These are phyloP conservation scores for Copsychus sechellarum DNA, from an alignment of 2,113 vertebrate species.

Conservation along the genomic window DNA sequence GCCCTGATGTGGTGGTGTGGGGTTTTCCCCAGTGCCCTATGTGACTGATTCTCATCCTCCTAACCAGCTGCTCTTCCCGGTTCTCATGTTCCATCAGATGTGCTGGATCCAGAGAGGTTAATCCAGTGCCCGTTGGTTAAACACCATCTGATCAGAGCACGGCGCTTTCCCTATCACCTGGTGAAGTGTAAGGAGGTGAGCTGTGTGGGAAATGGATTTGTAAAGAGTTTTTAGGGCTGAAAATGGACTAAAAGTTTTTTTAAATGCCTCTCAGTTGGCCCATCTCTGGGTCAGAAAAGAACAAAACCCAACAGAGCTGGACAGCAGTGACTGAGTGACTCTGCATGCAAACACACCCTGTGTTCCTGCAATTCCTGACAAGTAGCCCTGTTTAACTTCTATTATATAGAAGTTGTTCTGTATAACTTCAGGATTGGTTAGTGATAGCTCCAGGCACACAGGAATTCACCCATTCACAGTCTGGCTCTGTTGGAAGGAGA, in stretches of 20 bases:
- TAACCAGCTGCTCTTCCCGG: neutral
- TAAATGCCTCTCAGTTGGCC: too few relatives aligned
- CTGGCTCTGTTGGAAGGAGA: neutral
- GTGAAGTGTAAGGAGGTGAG: conserved; percentile 91
- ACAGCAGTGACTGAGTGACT: too few relatives aligned
- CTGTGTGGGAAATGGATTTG: too few relatives aligned
- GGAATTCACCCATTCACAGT: neutral
- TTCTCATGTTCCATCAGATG: conserved; percentile 33
- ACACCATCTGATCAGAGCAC: conserved; percentile 83
- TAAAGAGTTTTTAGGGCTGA: too few relatives aligned
- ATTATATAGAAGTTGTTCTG: neutral
- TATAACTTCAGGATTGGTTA: neutral
- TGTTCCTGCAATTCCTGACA: neutral
- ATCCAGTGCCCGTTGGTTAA: conserved; percentile 87
- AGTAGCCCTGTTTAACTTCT: neutral
- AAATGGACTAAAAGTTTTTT: too few relatives aligned
- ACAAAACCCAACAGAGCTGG: too few relatives aligned
- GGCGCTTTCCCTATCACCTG: conserved; percentile 90
- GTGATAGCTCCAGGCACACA: neutral
- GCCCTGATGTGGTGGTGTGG: neutral
- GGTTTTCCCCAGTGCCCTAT: neutral
- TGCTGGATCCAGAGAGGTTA: conserved; percentile 83
- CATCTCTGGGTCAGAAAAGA: too few relatives aligned
- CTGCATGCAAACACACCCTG: accelerated
- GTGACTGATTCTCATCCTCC: neutral